Evolutionary conservation across 2,113 vertebrate genomes (phyloP).

Genomic region (Felis catus): DNA sequence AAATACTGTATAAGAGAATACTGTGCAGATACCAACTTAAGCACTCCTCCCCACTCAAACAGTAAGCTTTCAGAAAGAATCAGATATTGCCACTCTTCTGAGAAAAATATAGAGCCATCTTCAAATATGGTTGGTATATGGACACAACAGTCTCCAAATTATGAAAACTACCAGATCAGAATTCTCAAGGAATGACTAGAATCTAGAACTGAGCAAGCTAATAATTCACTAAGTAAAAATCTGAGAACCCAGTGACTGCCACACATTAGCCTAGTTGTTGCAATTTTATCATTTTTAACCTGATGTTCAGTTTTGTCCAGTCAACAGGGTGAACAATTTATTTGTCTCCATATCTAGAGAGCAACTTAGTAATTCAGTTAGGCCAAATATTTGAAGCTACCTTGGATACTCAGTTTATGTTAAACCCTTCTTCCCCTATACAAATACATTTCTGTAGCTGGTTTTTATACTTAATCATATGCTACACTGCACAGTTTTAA

Average conservation of each 20-base stretch:
- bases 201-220: background rate
- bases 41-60: background rate
- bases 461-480: constrained; percentile 23
- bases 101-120: background rate
- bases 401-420: background rate
- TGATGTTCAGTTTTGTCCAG: background rate
- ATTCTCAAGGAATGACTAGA: constrained; percentile 21
- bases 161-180: background rate
- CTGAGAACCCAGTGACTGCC: background rate
- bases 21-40: background rate
- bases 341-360: background rate
- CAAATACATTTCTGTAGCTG: background rate
- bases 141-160: background rate
- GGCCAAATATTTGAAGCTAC: background rate
- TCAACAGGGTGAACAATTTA: background rate
- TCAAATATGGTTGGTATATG: background rate
- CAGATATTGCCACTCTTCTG: background rate
- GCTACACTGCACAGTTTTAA: background rate
- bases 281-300: background rate
- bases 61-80: background rate
- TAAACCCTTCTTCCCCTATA: background rate
- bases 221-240: background rate
- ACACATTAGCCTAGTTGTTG: background rate
- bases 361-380: background rate
- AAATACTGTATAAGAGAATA: background rate